A percentile compares a stretch with the other conserved stretches of the same genome.
phyloP scores from a whole-genome alignment of 2,113 vertebrate species.

The Rafetus swinhoei region DNA sequence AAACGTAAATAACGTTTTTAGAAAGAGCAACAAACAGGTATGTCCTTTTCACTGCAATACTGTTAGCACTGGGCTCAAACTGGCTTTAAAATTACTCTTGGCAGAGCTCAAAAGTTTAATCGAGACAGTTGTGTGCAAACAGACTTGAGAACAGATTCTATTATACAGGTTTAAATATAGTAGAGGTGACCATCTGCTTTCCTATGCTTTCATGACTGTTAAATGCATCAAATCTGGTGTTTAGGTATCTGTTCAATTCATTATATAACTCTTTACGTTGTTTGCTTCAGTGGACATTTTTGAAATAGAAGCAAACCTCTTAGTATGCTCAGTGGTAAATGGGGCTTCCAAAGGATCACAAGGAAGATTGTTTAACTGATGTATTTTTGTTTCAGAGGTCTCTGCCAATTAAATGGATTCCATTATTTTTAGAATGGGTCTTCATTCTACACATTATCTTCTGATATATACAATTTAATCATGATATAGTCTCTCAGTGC shows the following conservation, averaged over 20 bases:
- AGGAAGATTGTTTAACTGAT: background rate
- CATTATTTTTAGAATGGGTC: background rate
- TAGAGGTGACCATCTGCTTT: background rate
- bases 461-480: background rate
- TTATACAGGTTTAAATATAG: background rate
- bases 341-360: background rate
- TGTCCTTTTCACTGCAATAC: background rate
- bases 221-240: background rate
- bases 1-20: background rate
- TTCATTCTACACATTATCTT: background rate
- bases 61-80: background rate
- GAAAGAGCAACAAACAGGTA: background rate
- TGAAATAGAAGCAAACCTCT: background rate
- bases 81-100: background rate
- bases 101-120: background rate
- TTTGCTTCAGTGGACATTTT: background rate
- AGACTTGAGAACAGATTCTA: background rate
- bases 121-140: background rate
- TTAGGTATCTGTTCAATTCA: background rate
- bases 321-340: background rate
- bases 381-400: background rate
- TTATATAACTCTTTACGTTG: background rate
- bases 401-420: background rate
- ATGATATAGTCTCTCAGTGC: background rate
- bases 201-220: background rate